These are phyloP conservation scores for Polypterus bichir DNA, from an alignment of 2,113 vertebrate genomes.

Conservation along the genomic window DNA sequence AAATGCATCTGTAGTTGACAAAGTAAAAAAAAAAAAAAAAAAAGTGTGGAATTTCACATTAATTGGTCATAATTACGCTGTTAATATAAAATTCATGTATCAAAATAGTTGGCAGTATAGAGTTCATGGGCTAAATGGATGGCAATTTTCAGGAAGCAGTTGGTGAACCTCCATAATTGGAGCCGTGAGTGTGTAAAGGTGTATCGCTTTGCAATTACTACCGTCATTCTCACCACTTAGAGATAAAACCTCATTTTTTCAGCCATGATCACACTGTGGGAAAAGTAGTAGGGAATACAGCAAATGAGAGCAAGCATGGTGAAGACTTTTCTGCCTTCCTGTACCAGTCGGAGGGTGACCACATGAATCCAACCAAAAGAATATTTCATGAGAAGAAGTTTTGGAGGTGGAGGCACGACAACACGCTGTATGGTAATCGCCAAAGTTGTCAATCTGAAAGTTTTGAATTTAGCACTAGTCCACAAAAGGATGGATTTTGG, in stretches of 20 bases:
- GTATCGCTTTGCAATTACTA: conserved; percentile 51
- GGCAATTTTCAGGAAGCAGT: conserved; percentile 52
- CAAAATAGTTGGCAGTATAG: conserved; percentile 48
- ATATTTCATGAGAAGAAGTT: too few species aligned
- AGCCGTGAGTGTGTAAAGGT: conserved; percentile 43
- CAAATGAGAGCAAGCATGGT: too few species aligned
- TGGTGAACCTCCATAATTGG: conserved; percentile 43
- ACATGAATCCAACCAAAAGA: too few species aligned
- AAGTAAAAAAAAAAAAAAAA: not conserved
- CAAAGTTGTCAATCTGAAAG: too few species aligned
- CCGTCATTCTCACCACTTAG: conserved; percentile 41
- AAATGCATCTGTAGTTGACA: not conserved
- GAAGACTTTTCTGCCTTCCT: too few species aligned
- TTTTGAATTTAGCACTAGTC: too few species aligned
- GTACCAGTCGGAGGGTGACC: too few species aligned
- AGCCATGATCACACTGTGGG: not conserved
- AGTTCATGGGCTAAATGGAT: conserved; percentile 48
- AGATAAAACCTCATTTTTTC: conserved; percentile 22
- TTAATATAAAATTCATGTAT: conserved; percentile 62
- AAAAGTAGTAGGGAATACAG: too few species aligned
- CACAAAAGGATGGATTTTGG: too few species aligned
- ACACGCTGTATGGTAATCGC: too few species aligned
- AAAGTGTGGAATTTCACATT: not conserved
- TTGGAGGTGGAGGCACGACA: too few species aligned
- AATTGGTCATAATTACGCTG: conserved; percentile 19